Evolutionary conservation across 2,113 vertebrate genomes (phyloP), one percentile per base, ranked within the genome.

Genomic region (Halcyon senegalensis): DNA sequence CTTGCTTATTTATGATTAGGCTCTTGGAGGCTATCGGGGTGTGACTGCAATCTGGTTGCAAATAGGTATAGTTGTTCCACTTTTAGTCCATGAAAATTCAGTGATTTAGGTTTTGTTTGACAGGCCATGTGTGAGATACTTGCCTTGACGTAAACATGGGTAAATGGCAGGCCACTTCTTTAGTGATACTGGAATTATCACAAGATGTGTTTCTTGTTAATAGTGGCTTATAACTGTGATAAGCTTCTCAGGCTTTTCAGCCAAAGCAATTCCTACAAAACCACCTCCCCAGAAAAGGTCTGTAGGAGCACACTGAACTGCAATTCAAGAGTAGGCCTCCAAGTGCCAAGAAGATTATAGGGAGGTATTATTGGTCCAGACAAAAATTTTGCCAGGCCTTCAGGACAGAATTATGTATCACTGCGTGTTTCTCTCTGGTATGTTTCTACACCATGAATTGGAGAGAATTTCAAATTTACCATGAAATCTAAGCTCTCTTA

Each of bases 381-480:
- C 69, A 92, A 84, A 96, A 91, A 76, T 89, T 94, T 79, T 93
- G 95, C 90, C 90, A 96, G 95, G 62, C 87, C 73, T 96, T 92
- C 69, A 87, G 86, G 77, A 93, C 81, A 84, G 80, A 93, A 91
- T 94, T 93, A 88, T 70, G 63, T 92, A 90, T 89, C 51, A 56
- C 51, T 84, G 73, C 1, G 1, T 93, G 69, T 74, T 95, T 95
- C 77, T 91, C 46, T 90, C 59, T 90, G 82, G 67, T 92, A 46
- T 84, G 79, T 93, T 86, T 84, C 85, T 93, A 58, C 68, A 87
- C 76, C 77, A 41, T 84, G 62, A 90, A 76, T 62, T 95, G 90
- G 88, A 89, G 60, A 81, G 86, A 93, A 87, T 84, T 89, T 92
- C 58, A 92, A 63, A 87, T 94, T 76, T 75, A 51, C 84, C 51